phyloP scores from a whole-genome alignment of 2,797 vertebrate genomes.

The Ctenosaura bakeri region DNA sequence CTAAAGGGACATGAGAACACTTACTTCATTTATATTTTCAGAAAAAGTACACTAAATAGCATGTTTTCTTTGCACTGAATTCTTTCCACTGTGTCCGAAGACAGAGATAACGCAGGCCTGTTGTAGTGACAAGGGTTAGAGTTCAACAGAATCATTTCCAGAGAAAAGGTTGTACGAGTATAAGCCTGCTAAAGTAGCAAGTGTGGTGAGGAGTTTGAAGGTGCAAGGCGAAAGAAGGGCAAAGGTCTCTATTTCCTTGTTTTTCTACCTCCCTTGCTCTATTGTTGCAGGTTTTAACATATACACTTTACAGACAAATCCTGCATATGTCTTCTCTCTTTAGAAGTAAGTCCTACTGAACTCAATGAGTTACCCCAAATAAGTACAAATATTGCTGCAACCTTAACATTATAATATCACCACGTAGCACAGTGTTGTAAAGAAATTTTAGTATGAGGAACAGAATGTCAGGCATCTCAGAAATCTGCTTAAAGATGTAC shows the following conservation, averaged over 20 bases:
- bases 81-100: background rate
- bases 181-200: background rate
- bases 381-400: background rate
- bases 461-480: conserved; percentile 5
- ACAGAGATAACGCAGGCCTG: background rate
- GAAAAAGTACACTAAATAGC: background rate
- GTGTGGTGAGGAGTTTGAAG: background rate
- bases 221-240: background rate
- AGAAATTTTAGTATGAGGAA: background rate
- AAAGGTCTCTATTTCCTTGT: background rate
- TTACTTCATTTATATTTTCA: background rate
- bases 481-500: background rate
- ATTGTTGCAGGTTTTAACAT: too few relatives aligned
- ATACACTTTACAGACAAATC: background rate
- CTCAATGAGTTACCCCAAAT: background rate
- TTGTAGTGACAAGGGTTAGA: background rate
- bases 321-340: background rate
- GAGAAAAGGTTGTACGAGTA: background rate
- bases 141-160: background rate
- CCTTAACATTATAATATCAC: background rate
- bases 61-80: background rate
- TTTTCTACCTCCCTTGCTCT: background rate
- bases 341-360: background rate
- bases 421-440: background rate
- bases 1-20: too few relatives aligned